Conservation (phyloP, 2,888 invertebrate genomes). For the Ochropleura plecta region DNA sequence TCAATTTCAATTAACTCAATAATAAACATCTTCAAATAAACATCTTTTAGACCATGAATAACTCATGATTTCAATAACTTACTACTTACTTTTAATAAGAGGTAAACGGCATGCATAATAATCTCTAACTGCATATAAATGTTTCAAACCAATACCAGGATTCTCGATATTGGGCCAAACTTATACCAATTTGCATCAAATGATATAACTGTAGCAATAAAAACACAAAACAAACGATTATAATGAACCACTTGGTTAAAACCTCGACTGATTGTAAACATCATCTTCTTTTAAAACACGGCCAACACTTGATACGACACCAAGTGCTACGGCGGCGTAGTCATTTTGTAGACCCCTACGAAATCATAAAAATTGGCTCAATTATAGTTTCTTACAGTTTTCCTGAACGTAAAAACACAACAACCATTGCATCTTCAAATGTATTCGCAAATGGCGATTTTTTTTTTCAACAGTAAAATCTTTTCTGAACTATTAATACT, state of each 20-base stretch:
- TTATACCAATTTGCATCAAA: background rate
- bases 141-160: background rate
- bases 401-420: background rate
- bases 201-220: background rate
- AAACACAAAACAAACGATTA: background rate
- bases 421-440: background rate
- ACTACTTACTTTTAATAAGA: background rate
- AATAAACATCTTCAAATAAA: background rate
- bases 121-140: background rate
- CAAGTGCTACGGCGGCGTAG: conserved; percentile 25
- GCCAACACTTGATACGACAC: background rate
- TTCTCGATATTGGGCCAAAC: background rate
- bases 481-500: background rate
- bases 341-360: conserved; percentile 6
- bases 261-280: background rate
- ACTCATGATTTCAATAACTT: background rate
- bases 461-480: background rate
- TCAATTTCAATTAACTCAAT: background rate
- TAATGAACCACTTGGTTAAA: background rate
- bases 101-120: background rate
- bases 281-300: background rate
- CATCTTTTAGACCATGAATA: background rate
- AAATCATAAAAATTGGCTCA: background rate
- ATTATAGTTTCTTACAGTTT: background rate
- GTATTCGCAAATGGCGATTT: background rate